phyloP scores from a whole-genome alignment of 1,140 invertebrate genomes.

The Listronotus bonariensis region DNA sequence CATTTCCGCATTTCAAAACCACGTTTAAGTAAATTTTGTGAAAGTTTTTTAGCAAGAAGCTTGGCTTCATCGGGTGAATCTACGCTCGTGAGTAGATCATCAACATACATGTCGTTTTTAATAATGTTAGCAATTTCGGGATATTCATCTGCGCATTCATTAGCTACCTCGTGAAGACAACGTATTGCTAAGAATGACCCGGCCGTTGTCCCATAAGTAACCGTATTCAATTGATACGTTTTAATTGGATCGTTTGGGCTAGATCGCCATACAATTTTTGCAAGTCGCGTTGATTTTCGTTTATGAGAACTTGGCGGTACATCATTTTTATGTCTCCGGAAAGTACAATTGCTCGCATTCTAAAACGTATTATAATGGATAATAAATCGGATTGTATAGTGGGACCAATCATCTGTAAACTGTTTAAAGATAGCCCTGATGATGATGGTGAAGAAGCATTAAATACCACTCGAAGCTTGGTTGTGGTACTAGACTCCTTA shows the following conservation, averaged over 20 bases:
- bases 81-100: conserved; percentile 52
- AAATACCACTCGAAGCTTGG: conserved; percentile 49
- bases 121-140: conserved; percentile 39
- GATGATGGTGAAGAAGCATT: conserved; percentile 50
- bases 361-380: conserved; percentile 55
- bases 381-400: conserved; percentile 52
- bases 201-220: conserved; percentile 19
- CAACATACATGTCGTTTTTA: conserved; percentile 51
- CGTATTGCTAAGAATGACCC: conserved; percentile 46
- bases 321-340: too few relatives aligned
- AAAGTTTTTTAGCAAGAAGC: conserved; percentile 21
- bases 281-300: conserved; percentile 40
- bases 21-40: conserved; percentile 6
- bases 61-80: conserved; percentile 37
- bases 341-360: conserved; percentile 43
- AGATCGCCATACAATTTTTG: conserved; percentile 53
- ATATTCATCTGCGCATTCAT: conserved; percentile 31
- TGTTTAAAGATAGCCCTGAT: conserved; percentile 40
- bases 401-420: conserved; percentile 43
- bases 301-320: too few relatives aligned
- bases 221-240: conserved; percentile 33
- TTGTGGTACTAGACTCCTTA: conserved; percentile 11
- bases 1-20: conserved; percentile 55
- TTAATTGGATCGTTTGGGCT: conserved; percentile 34
- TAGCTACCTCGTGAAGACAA: conserved; percentile 38